phyloP scores from a whole-genome alignment of 2,113 vertebrate species.

The Phoenicopterus ruber region DNA sequence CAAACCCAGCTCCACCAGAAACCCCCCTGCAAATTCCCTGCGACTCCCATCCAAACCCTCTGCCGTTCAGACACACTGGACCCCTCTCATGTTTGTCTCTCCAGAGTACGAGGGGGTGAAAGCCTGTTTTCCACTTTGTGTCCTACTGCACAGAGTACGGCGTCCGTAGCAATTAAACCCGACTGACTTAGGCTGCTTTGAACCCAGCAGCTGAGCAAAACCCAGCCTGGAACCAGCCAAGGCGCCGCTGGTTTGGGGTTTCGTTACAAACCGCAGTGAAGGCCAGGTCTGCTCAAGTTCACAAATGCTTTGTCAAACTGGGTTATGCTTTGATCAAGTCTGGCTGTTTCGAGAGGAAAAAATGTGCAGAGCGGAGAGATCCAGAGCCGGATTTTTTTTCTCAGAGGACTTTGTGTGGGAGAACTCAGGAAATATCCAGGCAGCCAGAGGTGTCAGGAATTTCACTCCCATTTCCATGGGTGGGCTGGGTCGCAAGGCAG shows the following conservation, averaged over 20 bases:
- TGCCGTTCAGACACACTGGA: not conserved
- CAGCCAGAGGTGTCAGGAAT: not conserved
- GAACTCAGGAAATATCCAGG: not conserved
- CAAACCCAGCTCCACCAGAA: not conserved
- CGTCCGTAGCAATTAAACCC: not conserved
- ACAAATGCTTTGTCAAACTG: not conserved
- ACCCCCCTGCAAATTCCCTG: not conserved
- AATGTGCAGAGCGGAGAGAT: not conserved
- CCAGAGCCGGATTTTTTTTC: not conserved
- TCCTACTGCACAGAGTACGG: fast-evolving
- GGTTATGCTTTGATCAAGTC: not conserved
- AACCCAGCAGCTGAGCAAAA: not conserved
- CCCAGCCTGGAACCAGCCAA: not conserved
- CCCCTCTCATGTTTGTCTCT: not conserved
- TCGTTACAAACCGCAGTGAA: not conserved
- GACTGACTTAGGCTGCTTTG: not conserved
- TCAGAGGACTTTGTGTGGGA: not conserved
- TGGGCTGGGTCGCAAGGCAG: not conserved
- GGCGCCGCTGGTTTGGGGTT: not conserved
- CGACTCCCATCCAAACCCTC: not conserved
- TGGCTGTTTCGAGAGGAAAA: not conserved
- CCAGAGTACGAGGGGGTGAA: fast-evolving
- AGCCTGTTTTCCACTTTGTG: not conserved
- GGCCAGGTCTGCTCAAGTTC: not conserved
- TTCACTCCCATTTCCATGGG: not conserved